A percentile compares a stretch with the other conserved stretches of the same genome.
These are phyloP conservation scores for Sitta europaea DNA, from an alignment of 2,113 vertebrate species.

Conservation along the genomic window DNA sequence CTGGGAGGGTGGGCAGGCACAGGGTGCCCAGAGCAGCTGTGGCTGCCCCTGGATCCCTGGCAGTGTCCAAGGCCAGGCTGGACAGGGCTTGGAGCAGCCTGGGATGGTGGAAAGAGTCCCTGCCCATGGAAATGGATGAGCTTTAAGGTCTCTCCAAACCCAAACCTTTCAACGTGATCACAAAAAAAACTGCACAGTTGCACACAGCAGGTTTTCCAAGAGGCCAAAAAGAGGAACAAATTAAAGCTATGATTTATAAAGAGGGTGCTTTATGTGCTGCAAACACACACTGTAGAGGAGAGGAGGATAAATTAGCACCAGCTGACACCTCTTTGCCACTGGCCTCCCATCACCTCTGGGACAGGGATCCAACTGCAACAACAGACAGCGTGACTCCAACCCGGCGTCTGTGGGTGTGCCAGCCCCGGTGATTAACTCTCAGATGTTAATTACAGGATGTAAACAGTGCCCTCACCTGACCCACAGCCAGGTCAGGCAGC, in stretches of 20 bases:
- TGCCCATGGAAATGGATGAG: neutral
- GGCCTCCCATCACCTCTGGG: neutral
- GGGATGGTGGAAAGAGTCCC: neutral
- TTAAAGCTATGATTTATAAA: neutral
- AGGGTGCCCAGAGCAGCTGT: neutral
- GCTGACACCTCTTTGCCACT: neutral
- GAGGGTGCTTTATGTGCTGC: neutral
- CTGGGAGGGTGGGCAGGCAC: fast-evolving
- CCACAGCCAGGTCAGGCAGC: neutral
- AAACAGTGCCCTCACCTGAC: neutral
- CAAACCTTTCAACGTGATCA: fast-evolving
- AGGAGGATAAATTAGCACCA: neutral
- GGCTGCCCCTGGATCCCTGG: neutral
- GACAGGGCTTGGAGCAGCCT: fast-evolving
- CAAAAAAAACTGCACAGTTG: neutral
- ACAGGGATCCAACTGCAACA: neutral
- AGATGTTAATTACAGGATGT: constrained; percentile 22
- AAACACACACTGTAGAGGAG: neutral
- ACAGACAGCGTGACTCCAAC: fast-evolving
- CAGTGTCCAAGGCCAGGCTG: fast-evolving
- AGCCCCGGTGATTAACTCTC: neutral
- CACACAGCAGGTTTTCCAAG: neutral
- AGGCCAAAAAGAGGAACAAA: neutral
- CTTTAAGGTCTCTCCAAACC: neutral
- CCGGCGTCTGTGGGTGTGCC: neutral